A percentile compares a stretch with the other conserved stretches of the same genome.
Conservation (phyloP, 2,797 vertebrate species). For the Crenuchus spilurus region DNA sequence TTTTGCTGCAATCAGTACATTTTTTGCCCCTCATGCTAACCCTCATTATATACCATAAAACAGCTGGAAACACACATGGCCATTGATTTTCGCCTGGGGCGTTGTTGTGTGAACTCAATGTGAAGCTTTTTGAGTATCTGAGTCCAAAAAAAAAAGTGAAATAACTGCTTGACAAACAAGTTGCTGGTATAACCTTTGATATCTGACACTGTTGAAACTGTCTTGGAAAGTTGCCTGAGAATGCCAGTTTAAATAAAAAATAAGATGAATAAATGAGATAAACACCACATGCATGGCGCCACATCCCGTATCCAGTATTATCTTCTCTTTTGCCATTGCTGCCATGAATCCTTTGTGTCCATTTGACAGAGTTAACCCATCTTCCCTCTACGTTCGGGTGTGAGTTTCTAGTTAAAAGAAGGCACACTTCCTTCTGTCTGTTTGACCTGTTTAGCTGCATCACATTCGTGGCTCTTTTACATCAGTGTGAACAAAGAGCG, state of each 20-base stretch:
- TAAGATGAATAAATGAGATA: not conserved
- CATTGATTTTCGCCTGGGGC: slow-evolving; percentile 82
- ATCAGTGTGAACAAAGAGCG: slow-evolving; percentile 40
- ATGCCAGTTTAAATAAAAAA: slow-evolving; percentile 25
- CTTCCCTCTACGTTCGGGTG: slow-evolving; percentile 18
- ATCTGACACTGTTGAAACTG: slow-evolving; percentile 29
- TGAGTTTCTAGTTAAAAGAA: slow-evolving; percentile 26
- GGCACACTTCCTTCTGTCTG: slow-evolving; percentile 21
- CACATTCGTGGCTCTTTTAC: slow-evolving; percentile 37
- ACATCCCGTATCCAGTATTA: not conserved
- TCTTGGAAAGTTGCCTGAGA: slow-evolving; percentile 12
- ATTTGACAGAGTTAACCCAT: not conserved
- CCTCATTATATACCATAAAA: slow-evolving; percentile 75
- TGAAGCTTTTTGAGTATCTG: slow-evolving; percentile 70
- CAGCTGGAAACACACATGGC: slow-evolving; percentile 79
- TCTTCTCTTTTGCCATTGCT: not conserved
- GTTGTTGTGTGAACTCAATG: slow-evolving; percentile 75
- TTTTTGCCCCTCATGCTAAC: slow-evolving; percentile 58
- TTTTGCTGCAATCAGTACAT: slow-evolving; percentile 64
- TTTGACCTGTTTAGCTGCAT: slow-evolving; percentile 49
- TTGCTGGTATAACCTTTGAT: slow-evolving; percentile 41
- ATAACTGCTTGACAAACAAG: slow-evolving; percentile 39
- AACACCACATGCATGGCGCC: not conserved
- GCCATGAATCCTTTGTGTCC: slow-evolving; percentile 9
- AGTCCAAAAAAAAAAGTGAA: slow-evolving; percentile 25